These are phyloP conservation scores for Otolemur crassicaudatus DNA, from an alignment of 2,797 vertebrate genomes.

Conservation along the genomic window DNA sequence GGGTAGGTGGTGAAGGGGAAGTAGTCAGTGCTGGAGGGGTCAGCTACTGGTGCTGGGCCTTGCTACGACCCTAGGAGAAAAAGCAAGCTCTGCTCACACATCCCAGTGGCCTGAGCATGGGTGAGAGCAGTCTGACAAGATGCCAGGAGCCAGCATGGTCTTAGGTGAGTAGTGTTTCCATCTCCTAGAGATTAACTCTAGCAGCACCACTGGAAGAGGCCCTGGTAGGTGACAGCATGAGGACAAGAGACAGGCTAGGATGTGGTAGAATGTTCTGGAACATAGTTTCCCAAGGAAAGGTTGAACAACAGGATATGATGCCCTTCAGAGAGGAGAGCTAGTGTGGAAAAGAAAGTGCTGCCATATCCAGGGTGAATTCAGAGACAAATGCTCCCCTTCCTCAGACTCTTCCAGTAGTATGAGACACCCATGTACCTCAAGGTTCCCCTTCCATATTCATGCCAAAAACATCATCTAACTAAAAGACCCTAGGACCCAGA, in stretches of 20 bases:
- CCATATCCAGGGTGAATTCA: background rate
- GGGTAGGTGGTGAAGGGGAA: background rate
- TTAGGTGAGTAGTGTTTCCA: background rate
- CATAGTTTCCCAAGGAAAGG: background rate
- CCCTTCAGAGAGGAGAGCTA: background rate
- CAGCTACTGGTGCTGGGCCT: background rate
- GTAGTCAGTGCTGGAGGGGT: background rate
- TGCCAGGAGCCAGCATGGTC: no score
- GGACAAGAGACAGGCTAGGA: background rate
- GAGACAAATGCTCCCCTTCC: background rate
- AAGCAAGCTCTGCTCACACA: background rate
- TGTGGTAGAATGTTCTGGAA: background rate
- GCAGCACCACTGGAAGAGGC: background rate
- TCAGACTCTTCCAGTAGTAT: background rate
- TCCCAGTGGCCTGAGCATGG: background rate
- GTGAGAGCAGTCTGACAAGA: background rate
- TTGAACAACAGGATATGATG: rapidly evolving
- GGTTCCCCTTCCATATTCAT: background rate
- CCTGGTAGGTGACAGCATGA: background rate
- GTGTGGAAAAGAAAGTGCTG: background rate
- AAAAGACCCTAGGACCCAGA: background rate
- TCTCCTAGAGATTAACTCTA: background rate
- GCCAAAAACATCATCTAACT: background rate
- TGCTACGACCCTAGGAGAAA: background rate
- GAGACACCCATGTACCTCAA: background rate